Base-by-base conservation (phyloP, 2,888 invertebrate genomes). In the Pelosia muscerda region DNA sequence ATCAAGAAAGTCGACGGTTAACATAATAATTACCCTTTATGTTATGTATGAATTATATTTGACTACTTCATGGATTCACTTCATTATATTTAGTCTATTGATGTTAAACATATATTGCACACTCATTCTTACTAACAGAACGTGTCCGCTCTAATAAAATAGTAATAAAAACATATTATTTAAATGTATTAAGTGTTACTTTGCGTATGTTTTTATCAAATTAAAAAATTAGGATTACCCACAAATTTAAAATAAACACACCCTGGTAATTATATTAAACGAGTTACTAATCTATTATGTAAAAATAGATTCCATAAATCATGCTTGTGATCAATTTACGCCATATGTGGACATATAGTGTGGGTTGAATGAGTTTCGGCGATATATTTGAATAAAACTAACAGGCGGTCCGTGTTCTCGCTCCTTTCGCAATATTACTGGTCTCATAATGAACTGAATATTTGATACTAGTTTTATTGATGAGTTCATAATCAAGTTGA, bases 231-330 rank as follows among this genome's bases (percentile, higher is more conserved):
- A n/a, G n/a, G n/a, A n/a, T n/a, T n/a, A n/a, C n/a, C n/a, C n/a
- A n/a, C n/a, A n/a, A n/a, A n/a, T n/a, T n/a, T n/a, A n/a, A 59
- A 25, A 49, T 58, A 34, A 49, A 72, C 69, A 56, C 70, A 68
- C 57, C 55, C 66, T 23, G 55, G 23, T 49, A 49, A 26, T 23
- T 42, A 60, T 60, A 61, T 69, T 55, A 69, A 55, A 63, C 55
- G 26, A 11, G 64, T 34, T 62, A 34, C 59, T 75, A 76, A 78
- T 84, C 84, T 83, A 86, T 87, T 88, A 86, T 86, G 81, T 86
- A 86, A 87, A 88, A 88, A 86, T 83, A 73, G 76, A 74, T 80
- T 81, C 79, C 84, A 88, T 90, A 88, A 87, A 83, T 83, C 82
- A 83, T 76, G 72, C 69, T 61, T 70, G 74, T 81, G 83, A 89